A percentile compares a stretch with the other conserved stretches of the same genome.
These are phyloP conservation scores for Polyommatus icarus DNA, from an alignment of 2,888 invertebrate genomes.

Conservation along the genomic window DNA sequence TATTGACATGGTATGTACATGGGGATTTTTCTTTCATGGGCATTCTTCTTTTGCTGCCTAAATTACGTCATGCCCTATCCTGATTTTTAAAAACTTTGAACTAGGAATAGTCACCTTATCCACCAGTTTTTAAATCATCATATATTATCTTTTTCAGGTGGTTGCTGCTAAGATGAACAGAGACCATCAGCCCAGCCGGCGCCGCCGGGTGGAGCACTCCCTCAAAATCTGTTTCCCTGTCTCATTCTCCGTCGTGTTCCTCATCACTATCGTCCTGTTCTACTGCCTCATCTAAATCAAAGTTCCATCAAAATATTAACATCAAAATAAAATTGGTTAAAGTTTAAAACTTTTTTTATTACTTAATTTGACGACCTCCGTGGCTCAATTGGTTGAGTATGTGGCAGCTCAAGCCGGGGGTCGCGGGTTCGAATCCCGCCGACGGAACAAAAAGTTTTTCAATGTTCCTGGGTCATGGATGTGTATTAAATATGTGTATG, in stretches of 20 bases:
- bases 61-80: not conserved
- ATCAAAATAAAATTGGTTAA: constrained; percentile 36
- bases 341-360: not conserved
- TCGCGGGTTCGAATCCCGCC: too few relatives aligned
- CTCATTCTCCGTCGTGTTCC: constrained; percentile 58
- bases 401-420: too few relatives aligned
- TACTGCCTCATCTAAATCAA: constrained; percentile 57
- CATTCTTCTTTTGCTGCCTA: too few relatives aligned
- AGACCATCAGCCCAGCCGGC: constrained; percentile 38
- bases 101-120: not conserved
- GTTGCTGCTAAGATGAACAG: constrained; percentile 67
- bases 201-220: constrained; percentile 51
- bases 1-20: too few relatives aligned
- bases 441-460: too few relatives aligned
- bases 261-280: constrained; percentile 64
- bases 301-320: not conserved
- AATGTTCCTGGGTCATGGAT: too few relatives aligned
- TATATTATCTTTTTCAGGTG: constrained; percentile 51
- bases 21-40: too few relatives aligned
- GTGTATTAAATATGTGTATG: too few relatives aligned
- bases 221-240: constrained; percentile 67
- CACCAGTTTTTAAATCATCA: not conserved
- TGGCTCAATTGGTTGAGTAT: too few relatives aligned
- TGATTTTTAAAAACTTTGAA: not conserved
- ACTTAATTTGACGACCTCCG: too few relatives aligned